Evolutionary conservation across 2,888 invertebrate species (phyloP), one percentile per base, ranked within the genome.

Genomic region (Agriopis leucophaearia): DNA sequence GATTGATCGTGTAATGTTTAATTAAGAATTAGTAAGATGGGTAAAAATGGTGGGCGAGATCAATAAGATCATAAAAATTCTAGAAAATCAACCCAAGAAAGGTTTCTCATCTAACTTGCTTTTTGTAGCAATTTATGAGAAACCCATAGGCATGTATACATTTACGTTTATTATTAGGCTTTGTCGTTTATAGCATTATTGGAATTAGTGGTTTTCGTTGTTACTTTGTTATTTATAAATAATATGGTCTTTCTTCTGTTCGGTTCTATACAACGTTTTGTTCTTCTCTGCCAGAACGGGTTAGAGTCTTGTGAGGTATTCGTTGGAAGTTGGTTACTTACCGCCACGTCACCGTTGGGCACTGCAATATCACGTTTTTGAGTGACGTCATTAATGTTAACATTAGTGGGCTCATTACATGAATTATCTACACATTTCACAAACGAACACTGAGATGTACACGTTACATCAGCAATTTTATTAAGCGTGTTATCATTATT

Each of bases 231-330:
- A 82, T 94, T 94, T 70, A 94, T 94, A 73, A 93, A 92, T 50
- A 94, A 78, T 72, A 94, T 94, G 63, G 94, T 94, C 85, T 94
- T 92, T 73, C 94, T 85, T 78, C 94, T 88, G 78, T 92, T 93
- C 47, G 94, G 92, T 72, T 94, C 93, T 78, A 91, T 78, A 69
- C 78, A 83, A 81, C 91, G 88, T 75, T 89, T 91, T 65, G 85
- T 89, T 76, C 92, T 81, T 77, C 89, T 92, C 78, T 92, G 88
- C 93, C 93, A 93, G 78, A 93, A 94, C 18, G 94, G 94, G 78
- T 93, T 94, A 77, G 84, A 85, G 69, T 93, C 93, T 84, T 93
- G 92, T 36, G 90, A 86, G 69, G 80, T 63, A 52, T n/a, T 58
- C 54, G 67, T 50, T 55, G 42, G 44, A 55, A 42, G 47, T 36